Evolutionary conservation across 2,797 vertebrate species (phyloP), one percentile per base, ranked within the genome.

Genomic region (Cryptoprocta ferox): DNA sequence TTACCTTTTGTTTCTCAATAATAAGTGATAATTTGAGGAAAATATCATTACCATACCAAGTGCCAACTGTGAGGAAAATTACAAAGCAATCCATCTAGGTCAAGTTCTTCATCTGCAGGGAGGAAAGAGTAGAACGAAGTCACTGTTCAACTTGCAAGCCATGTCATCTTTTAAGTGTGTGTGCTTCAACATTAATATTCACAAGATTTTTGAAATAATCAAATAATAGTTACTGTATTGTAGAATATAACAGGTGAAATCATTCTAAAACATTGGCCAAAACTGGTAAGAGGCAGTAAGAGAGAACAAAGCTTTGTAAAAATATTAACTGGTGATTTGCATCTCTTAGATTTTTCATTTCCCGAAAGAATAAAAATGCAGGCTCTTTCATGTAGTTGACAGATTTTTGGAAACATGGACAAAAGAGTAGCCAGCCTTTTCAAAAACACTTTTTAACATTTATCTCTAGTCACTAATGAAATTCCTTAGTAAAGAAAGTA

Each of bases 1-100:
- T 63, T 88, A 92, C 92, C 13, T 91, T 80, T 79, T 16, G n/a
- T 76, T 93, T 90, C 86, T 96, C 53, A 70, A 86, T 73, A 94
- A 35, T 11, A 80, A 92, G 61, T 39, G 11, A 12, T 66, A 68
- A 83, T 13, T 61, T 37, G 35, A 94, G 73, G 6, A 39, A 66
- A 66, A 70, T 42, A 75, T 35, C 24, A 76, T 63, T 88, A 65
- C 12, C 65, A 89, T 94, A 63, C 9, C 53, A 83, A 83, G 4
- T 63, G 24, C n/a, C n/a, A 78, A 61, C 39, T 85, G 39, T 21
- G 24, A 91, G 42, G 35, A 71, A 86, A 79, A 91, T 32, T n/a
- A 65, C 6, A 70, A 92, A 73, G 3, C 14, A 84, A 32, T 48
- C 7, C 28, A 61, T 39, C 8, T 0, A 42, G 2, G 15, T 68